These are phyloP conservation scores for Pseudomugil tenellus DNA, from an alignment of 2,797 vertebrate species.

Conservation along the genomic window DNA sequence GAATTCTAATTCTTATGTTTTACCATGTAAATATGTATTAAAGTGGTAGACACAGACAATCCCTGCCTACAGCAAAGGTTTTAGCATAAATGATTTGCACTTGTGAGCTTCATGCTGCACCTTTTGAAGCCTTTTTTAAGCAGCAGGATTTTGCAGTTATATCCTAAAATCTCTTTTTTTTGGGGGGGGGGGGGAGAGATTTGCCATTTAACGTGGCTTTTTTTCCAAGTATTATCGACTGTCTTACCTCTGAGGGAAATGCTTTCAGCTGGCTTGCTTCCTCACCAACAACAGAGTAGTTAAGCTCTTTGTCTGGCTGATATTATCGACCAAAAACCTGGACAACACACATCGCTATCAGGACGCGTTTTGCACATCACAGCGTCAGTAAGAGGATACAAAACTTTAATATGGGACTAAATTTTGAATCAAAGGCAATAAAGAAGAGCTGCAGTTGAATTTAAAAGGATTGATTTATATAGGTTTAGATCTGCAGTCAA, in stretches of 20 bases:
- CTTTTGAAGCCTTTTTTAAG: conserved; percentile 66
- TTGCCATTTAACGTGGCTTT: conserved; percentile 37
- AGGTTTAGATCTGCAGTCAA: too few species aligned
- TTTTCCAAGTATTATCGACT: conserved; percentile 35
- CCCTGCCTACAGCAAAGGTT: conserved; percentile 78
- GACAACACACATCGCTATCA: conserved; percentile 12
- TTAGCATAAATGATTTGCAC: conserved; percentile 71
- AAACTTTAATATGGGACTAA: not conserved
- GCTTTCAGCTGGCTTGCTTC: conserved; percentile 25
- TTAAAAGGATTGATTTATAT: too few species aligned
- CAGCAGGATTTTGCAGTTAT: conserved; percentile 36
- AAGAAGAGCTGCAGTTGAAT: too few species aligned
- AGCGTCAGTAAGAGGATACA: conserved; percentile 9
- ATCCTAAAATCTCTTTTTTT: conserved; percentile 46
- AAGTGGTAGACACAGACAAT: conserved; percentile 80
- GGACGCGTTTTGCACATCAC: not conserved
- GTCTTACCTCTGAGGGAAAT: conserved; percentile 29
- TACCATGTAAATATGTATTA: conserved; percentile 86
- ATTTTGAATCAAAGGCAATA: too few species aligned
- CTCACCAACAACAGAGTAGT: conserved; percentile 15
- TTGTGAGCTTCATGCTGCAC: conserved; percentile 59
- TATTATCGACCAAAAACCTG: conserved; percentile 31
- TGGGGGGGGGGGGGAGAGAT: too few species aligned
- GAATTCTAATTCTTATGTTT: conserved; percentile 87
- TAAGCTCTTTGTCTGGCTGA: conserved; percentile 24